Evolutionary conservation across 2,888 invertebrate species (phyloP).

Genomic region (Limnephilus auricula): DNA sequence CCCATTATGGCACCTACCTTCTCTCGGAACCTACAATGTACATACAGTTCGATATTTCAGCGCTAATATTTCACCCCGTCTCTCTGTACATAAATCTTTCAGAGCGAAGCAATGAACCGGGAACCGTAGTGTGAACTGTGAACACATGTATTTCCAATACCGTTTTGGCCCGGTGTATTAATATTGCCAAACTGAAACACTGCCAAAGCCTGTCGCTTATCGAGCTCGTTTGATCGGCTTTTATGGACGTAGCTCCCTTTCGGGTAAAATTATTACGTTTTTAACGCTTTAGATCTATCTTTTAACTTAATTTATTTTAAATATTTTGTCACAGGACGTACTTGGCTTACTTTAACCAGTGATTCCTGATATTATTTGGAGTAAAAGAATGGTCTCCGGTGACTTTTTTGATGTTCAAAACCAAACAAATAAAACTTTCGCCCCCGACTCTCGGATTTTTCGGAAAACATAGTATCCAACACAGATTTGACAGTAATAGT

Average conservation of each 20-base stretch:
- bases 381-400: no score
- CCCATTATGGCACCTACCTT: constrained; percentile 7
- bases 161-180: constrained; percentile 3
- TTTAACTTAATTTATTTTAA: neutral
- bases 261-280: neutral
- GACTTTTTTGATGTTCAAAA: no score
- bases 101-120: no score
- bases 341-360: no score
- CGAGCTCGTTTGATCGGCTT: neutral
- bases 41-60: neutral
- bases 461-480: neutral
- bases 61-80: constrained; percentile 19
- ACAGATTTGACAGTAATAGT: neutral
- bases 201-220: constrained; percentile 27
- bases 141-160: constrained; percentile 20
- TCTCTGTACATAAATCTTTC: constrained; percentile 41
- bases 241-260: neutral
- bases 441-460: no score
- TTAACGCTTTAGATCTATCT: neutral
- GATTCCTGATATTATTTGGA: no score
- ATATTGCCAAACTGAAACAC: constrained; percentile 12
- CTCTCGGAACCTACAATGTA: neutral
- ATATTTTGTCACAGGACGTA: no score
- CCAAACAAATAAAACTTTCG: no score
- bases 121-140: neutral